These are phyloP conservation scores for Empidonax traillii DNA, from an alignment of 2,113 vertebrate species.

Conservation along the genomic window DNA sequence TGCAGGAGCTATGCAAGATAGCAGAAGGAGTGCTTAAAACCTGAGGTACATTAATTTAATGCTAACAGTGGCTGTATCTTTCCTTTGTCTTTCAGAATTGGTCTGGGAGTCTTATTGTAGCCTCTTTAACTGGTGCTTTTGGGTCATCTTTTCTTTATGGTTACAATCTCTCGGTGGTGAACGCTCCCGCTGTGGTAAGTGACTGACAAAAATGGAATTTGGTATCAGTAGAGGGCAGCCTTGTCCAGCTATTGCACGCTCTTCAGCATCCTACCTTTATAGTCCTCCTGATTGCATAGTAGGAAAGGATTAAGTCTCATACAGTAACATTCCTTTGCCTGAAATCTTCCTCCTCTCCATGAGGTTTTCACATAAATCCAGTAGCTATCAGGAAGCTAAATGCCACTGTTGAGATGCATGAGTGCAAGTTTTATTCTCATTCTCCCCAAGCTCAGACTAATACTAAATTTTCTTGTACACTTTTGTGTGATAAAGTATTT, in stretches of 20 bases:
- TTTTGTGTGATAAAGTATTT: neutral
- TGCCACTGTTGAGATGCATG: neutral
- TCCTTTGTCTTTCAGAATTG: conserved; percentile 70
- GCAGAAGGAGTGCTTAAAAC: neutral
- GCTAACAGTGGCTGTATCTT: neutral
- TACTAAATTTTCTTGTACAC: neutral
- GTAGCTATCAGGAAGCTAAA: neutral
- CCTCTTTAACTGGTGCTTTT: conserved; percentile 83
- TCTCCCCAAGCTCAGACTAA: neutral
- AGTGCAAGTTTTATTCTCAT: rapidly evolving
- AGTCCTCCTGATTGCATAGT: too few relatives aligned
- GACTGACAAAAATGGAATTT: neutral
- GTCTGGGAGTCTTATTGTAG: conserved; percentile 78
- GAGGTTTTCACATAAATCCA: neutral
- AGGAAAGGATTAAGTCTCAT: neutral
- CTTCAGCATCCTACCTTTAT: neutral
- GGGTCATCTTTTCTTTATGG: conserved; percentile 91
- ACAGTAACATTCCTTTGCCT: neutral
- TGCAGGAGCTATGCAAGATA: neutral
- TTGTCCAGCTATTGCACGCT: neutral
- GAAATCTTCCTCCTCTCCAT: neutral
- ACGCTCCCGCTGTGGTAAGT: conserved; percentile 86
- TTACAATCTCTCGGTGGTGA: conserved; percentile 91
- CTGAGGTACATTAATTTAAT: neutral
- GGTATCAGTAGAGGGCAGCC: conserved; percentile 7